These are phyloP conservation scores for Macrophya annulata DNA, from an alignment of 2,888 invertebrate genomes.

Conservation along the genomic window DNA sequence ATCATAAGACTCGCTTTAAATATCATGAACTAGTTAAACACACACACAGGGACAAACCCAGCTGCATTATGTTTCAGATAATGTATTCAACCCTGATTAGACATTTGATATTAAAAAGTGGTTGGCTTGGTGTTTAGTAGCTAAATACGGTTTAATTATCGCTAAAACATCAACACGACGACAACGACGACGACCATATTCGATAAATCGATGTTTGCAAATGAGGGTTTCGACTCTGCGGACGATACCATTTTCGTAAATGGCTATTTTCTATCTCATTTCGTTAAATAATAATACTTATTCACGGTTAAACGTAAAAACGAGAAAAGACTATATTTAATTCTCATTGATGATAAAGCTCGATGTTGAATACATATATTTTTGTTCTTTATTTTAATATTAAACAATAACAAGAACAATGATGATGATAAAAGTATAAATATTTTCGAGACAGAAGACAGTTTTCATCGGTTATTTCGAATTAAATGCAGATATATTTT, in stretches of 20 bases:
- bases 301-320: not conserved
- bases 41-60: not conserved
- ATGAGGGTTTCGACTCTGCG: conserved; percentile 11
- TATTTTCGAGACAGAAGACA: not conserved
- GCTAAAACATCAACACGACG: not conserved
- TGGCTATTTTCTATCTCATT: not conserved
- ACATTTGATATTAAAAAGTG: conserved; percentile 38
- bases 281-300: not conserved
- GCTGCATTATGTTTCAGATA: not conserved
- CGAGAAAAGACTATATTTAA: not conserved
- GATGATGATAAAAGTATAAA: not conserved
- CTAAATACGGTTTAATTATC: not conserved
- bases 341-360: not conserved
- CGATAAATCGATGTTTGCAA: conserved; percentile 44
- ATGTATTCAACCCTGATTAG: conserved; percentile 36
- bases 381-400: not conserved
- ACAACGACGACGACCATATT: conserved; percentile 22
- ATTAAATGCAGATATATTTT: not conserved
- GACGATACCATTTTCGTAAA: conserved; percentile 42
- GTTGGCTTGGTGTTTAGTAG: conserved; percentile 32
- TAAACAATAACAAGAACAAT: not conserved
- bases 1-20: not conserved
- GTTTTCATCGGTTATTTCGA: not conserved
- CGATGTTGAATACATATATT: not conserved
- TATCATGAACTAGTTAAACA: not conserved